Base-by-base conservation (phyloP, 2,113 vertebrate species). In the Malurus elegans region DNA sequence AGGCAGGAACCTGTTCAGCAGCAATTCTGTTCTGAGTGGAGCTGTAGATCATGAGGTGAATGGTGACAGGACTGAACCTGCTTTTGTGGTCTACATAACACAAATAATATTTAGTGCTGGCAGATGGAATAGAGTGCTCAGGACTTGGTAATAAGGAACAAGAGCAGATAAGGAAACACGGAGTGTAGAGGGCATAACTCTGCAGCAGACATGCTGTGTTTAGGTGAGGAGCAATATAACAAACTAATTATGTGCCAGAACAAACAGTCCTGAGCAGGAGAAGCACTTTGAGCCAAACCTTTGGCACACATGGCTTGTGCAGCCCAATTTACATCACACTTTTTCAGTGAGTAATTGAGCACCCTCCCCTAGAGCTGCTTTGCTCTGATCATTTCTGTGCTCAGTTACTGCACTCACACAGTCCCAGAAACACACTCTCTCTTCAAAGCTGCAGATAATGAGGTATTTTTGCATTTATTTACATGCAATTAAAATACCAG, bases 171-270 rank as follows among this genome's bases (percentile, higher is more conserved):
- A 83, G 60, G 34, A 91, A 94, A 86, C 93, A 67, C 4, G 5
- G 88, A 74, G 92, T 45, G 64, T 40, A 66, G 90, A 58, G 93
- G 90, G 90, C 88, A 83, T 73, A 87, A 69, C 81, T 86, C 74
- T 75, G 62, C 57, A 82, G 86, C 3, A 17, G 71, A 79, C 24
- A 31, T 38, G 10, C 34, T 14, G 64, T 7, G 75, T 76, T 88
- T 85, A 38, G 90, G 25, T 51, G 86, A 82, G 54, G 72, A 88
- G 79, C 71, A 86, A 45, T 83, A 48, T 26, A 93, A 91, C 65
- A 74, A 87, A 92, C 88, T 95, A 86, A 95, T 97, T 94, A 90
- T 36, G 60, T 95, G 84, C 86, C 81, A 67, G 93, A 17, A 96
- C 94, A 93, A 88, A 78, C 82, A 78, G 95, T 93, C 85, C 93